phyloP scores from a whole-genome alignment of 2,888 invertebrate species.

The Dioctria linearis region DNA sequence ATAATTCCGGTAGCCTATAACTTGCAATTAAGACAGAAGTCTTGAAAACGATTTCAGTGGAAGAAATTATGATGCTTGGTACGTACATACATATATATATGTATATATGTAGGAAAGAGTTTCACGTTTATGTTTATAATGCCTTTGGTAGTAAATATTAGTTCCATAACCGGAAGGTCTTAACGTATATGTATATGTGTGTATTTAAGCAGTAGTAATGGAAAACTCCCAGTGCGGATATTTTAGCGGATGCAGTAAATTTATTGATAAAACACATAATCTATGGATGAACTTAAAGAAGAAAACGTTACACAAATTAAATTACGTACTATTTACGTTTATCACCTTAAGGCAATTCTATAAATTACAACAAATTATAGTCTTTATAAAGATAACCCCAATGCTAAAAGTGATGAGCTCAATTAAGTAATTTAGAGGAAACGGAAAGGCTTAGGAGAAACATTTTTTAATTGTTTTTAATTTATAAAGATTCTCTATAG shows the following conservation, averaged over 20 bases:
- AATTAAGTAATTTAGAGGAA: neutral
- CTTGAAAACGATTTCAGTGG: neutral
- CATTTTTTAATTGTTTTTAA: no score
- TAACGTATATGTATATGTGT: no score
- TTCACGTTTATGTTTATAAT: neutral
- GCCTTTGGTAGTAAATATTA: neutral
- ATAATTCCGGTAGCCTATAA: slow-evolving; percentile 20
- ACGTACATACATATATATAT: neutral
- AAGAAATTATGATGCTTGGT: slow-evolving; percentile 2
- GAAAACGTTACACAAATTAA: neutral
- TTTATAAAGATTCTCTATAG: no score
- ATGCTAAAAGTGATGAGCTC: no score
- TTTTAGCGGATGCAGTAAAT: neutral
- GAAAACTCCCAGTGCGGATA: neutral
- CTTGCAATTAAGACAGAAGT: slow-evolving; percentile 14
- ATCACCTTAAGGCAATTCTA: neutral
- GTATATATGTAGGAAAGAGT: neutral
- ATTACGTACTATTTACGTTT: neutral
- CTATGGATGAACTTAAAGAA: neutral
- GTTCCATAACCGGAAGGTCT: neutral
- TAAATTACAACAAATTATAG: neutral
- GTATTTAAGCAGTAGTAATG: neutral
- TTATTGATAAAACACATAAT: slow-evolving; percentile 10
- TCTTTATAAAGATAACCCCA: no score
- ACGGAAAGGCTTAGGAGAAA: neutral